Conservation (phyloP, 2,888 invertebrate genomes). For the Caenorhabditis sp. region DNA sequence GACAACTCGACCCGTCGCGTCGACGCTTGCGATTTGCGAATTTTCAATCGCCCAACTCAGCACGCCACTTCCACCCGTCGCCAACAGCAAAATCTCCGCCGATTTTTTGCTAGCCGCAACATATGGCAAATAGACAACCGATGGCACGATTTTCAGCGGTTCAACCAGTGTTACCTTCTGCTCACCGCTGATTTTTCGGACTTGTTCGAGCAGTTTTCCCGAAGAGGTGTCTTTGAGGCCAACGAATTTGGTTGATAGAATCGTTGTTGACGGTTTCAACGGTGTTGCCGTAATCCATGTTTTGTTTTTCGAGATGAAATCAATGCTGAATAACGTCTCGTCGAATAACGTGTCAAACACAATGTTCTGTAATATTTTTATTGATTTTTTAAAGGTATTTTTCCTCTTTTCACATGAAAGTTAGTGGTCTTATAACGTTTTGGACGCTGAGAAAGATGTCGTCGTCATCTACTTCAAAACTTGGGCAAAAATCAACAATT, state of each 20-base stretch:
- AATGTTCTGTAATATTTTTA: conserved; percentile 49
- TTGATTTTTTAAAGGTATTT: too few species aligned
- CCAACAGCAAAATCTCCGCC: conserved; percentile 18
- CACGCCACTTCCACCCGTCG: conserved; percentile 59
- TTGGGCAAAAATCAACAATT: too few species aligned
- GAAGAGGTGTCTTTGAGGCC: conserved; percentile 37
- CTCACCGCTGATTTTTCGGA: conserved; percentile 51
- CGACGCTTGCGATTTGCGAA: conserved; percentile 43
- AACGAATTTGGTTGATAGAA: conserved; percentile 46
- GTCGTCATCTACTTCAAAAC: too few species aligned
- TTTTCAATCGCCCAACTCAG: conserved; percentile 54
- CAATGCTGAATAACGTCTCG: conserved; percentile 41
- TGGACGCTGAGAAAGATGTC: too few species aligned
- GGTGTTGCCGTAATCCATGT: conserved; percentile 60
- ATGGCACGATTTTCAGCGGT: conserved; percentile 53
- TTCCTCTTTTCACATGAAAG: too few species aligned
- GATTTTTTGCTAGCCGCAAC: conserved; percentile 28
- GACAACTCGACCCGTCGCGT: conserved; percentile 45
- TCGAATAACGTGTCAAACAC: conserved; percentile 55
- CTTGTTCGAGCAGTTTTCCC: conserved; percentile 24
- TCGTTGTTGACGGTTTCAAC: conserved; percentile 41
- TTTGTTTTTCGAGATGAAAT: conserved; percentile 48
- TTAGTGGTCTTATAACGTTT: too few species aligned
- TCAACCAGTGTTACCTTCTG: conserved; percentile 54
- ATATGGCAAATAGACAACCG: conserved; percentile 54